phyloP scores from a whole-genome alignment of 2,888 invertebrate genomes.

The Amitus sp. region DNA sequence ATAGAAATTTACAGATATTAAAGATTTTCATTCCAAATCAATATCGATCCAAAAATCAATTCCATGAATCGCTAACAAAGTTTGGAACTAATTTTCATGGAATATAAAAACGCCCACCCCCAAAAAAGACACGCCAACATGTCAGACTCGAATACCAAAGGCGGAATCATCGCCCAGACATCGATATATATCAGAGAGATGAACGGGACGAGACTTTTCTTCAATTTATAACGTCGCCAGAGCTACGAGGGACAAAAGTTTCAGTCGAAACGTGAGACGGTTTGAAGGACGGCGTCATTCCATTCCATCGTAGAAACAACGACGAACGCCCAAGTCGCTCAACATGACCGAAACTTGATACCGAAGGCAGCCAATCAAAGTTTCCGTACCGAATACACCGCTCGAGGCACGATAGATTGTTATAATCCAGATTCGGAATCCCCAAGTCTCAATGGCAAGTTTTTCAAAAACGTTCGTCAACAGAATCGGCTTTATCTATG shows the following conservation, averaged over 20 bases:
- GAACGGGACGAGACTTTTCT: neutral
- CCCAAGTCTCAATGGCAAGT: slow-evolving; percentile 41
- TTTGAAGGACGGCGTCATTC: slow-evolving; percentile 39
- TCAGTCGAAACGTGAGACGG: slow-evolving; percentile 33
- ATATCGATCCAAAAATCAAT: too few relatives aligned
- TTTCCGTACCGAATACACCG: slow-evolving; percentile 58
- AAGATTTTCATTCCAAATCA: too few relatives aligned
- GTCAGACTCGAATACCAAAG: slow-evolving; percentile 4
- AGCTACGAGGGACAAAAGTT: neutral
- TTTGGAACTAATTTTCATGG: too few relatives aligned
- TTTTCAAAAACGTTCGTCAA: slow-evolving; percentile 30
- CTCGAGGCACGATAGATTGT: slow-evolving; percentile 54
- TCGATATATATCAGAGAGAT: neutral
- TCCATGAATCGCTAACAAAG: too few relatives aligned
- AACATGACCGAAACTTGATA: slow-evolving; percentile 55
- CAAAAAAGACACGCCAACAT: too few relatives aligned
- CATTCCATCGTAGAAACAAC: slow-evolving; percentile 32
- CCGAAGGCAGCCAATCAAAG: slow-evolving; percentile 62
- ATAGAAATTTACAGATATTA: too few relatives aligned
- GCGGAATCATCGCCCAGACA: too few relatives aligned
- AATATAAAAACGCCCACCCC: too few relatives aligned
- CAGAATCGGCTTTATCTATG: slow-evolving; percentile 24
- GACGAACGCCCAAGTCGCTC: slow-evolving; percentile 38
- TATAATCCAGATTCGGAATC: slow-evolving; percentile 45
- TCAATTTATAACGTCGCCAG: neutral